These are phyloP conservation scores for Leptopilina drosophilae DNA, from an alignment of 2,888 invertebrate species.

Conservation along the genomic window DNA sequence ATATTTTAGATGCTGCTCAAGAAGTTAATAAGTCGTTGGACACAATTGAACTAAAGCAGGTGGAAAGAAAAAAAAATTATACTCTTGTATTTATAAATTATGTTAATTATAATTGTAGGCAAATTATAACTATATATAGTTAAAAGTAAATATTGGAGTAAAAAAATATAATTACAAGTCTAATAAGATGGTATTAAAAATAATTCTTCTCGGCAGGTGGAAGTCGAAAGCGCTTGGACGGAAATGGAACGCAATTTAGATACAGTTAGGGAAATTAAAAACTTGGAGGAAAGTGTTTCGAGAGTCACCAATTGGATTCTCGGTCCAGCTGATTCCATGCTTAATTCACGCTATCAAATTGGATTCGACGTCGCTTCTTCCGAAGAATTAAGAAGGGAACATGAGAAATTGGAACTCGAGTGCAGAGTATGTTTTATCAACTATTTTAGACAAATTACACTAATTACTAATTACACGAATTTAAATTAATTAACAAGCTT, in stretches of 20 bases:
- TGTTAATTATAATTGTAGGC: no score
- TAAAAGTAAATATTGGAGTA: no score
- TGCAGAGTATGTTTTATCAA: conserved; percentile 80
- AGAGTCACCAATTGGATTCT: conserved; percentile 88
- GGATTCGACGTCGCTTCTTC: conserved; percentile 86
- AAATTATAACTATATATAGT: no score
- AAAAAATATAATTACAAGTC: neutral
- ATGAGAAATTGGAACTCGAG: conserved; percentile 86
- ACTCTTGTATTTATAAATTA: no score
- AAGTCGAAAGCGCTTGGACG: conserved; percentile 81
- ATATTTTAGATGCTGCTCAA: conserved; percentile 81
- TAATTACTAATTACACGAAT: no score
- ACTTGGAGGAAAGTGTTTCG: conserved; percentile 82
- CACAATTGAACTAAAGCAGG: conserved; percentile 81
- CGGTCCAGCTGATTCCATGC: conserved; percentile 86
- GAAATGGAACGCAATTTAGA: conserved; percentile 80
- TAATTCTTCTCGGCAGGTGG: conserved; percentile 64
- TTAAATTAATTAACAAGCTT: no score
- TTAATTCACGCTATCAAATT: conserved; percentile 84
- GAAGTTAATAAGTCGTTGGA: conserved; percentile 80
- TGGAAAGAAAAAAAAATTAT: conserved; percentile 44
- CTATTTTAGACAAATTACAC: neutral
- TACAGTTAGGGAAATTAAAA: conserved; percentile 81
- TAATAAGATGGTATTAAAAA: neutral
- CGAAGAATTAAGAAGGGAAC: conserved; percentile 84